Conservation (phyloP, 1,140 invertebrate genomes). For the Belonocnema kinseyi region DNA sequence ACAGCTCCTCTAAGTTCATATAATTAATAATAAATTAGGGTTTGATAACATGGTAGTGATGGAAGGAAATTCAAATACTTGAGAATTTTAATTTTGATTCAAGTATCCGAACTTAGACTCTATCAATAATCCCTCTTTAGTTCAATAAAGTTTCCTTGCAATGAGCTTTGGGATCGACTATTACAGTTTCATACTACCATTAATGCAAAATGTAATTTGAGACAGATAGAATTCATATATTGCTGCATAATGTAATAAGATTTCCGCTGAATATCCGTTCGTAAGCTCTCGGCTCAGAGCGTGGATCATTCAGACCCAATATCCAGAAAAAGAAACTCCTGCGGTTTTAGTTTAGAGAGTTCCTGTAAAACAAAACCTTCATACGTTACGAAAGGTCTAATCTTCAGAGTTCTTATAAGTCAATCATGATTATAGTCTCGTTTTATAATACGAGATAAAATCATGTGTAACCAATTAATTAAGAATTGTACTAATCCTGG, state of each 20-base stretch:
- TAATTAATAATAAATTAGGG: too few relatives aligned
- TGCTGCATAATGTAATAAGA: constrained; percentile 26
- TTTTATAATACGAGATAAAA: too few relatives aligned
- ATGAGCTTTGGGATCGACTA: constrained; percentile 13
- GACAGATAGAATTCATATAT: constrained; percentile 31
- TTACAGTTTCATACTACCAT: constrained; percentile 24
- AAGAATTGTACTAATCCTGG: too few relatives aligned
- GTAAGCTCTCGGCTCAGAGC: constrained; percentile 29
- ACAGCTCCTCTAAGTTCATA: too few relatives aligned
- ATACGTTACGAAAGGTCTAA: constrained; percentile 36
- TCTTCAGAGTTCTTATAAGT: constrained; percentile 35
- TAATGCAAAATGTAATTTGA: constrained; percentile 26
- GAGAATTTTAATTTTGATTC: not conserved
- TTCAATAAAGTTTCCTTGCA: constrained; percentile 17
- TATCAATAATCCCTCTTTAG: constrained; percentile 11
- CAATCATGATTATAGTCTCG: not conserved
- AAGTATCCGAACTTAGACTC: not conserved
- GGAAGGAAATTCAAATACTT: not conserved
- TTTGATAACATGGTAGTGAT: too few relatives aligned
- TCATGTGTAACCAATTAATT: too few relatives aligned
- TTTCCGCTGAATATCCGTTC: constrained; percentile 29
- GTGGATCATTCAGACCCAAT: constrained; percentile 28
- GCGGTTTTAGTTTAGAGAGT: constrained; percentile 47
- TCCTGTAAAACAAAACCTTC: constrained; percentile 44
- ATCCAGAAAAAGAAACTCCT: constrained; percentile 43